These are phyloP conservation scores for Nomada flava DNA, from an alignment of 2,888 invertebrate species.

Conservation along the genomic window DNA sequence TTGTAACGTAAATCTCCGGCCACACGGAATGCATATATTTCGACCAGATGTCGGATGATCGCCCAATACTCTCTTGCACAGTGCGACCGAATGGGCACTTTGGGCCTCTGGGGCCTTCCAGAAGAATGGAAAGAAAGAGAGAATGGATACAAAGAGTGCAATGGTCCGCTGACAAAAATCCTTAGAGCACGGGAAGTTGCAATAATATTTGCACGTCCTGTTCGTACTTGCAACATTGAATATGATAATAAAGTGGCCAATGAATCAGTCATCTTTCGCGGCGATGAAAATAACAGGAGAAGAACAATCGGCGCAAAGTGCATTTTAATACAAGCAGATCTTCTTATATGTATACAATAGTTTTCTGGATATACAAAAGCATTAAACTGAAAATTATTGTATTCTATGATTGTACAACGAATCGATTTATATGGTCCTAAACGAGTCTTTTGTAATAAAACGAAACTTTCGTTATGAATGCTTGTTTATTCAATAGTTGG, in stretches of 20 bases:
- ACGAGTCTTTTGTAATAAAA: no score
- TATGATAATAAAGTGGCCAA: slow-evolving; percentile 37
- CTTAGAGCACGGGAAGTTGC: slow-evolving; percentile 33
- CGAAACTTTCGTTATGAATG: no score
- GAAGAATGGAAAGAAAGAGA: slow-evolving; percentile 25
- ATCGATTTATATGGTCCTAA: no score
- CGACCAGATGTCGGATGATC: slow-evolving; percentile 65
- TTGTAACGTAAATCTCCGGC: slow-evolving; percentile 55
- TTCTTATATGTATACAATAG: background rate
- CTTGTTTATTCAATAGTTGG: no score
- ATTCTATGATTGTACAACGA: no score
- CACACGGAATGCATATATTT: slow-evolving; percentile 45
- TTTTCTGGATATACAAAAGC: background rate
- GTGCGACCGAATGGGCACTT: slow-evolving; percentile 32
- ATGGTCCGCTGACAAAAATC: slow-evolving; percentile 58
- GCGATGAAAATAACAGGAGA: background rate
- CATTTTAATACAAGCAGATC: background rate
- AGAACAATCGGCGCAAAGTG: background rate
- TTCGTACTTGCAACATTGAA: background rate
- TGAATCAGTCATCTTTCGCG: slow-evolving; percentile 9
- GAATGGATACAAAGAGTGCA: slow-evolving; percentile 22
- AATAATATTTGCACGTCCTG: slow-evolving; percentile 27
- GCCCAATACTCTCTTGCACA: slow-evolving; percentile 39
- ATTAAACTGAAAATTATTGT: no score
- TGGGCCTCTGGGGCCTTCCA: slow-evolving; percentile 12